Conservation (phyloP, 1,140 invertebrate species). For the Drosophila pachea region DNA sequence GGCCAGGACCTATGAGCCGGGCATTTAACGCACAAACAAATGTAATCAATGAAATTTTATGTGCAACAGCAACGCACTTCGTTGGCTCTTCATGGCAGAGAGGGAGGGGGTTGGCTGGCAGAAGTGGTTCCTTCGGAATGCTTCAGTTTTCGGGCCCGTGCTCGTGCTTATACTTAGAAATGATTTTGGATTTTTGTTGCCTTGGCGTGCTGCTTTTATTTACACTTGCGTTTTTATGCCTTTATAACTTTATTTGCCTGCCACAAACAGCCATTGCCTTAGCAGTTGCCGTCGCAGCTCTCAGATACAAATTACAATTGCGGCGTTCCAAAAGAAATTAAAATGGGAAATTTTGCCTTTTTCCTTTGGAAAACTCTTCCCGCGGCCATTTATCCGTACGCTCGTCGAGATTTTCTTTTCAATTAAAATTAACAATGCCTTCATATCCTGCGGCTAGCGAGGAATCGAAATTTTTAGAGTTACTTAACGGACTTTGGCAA, state of each 20-base stretch:
- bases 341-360: conserved; percentile 59
- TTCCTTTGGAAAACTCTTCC: not conserved
- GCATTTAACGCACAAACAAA: conserved; percentile 73
- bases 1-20: conserved; percentile 31
- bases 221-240: conserved; percentile 54
- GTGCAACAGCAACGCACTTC: conserved; percentile 71
- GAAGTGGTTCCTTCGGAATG: not conserved
- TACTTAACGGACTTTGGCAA: too few relatives aligned
- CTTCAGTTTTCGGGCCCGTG: conserved; percentile 13
- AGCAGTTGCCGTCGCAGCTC: conserved; percentile 27
- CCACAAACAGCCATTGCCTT: conserved; percentile 47
- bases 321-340: conserved; percentile 65
- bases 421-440: not conserved
- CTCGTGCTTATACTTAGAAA: conserved; percentile 43
- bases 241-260: conserved; percentile 76
- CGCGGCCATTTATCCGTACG: not conserved
- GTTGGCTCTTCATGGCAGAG: conserved; percentile 13
- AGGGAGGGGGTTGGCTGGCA: not conserved
- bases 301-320: conserved; percentile 71
- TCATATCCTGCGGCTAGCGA: too few relatives aligned
- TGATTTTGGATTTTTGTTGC: conserved; percentile 35
- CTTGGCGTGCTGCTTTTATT: conserved; percentile 55
- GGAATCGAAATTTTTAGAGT: too few relatives aligned
- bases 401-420: not conserved
- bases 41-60: conserved; percentile 78